Conservation (phyloP, 2,113 vertebrate species). For the Phyllostomus discolor region DNA sequence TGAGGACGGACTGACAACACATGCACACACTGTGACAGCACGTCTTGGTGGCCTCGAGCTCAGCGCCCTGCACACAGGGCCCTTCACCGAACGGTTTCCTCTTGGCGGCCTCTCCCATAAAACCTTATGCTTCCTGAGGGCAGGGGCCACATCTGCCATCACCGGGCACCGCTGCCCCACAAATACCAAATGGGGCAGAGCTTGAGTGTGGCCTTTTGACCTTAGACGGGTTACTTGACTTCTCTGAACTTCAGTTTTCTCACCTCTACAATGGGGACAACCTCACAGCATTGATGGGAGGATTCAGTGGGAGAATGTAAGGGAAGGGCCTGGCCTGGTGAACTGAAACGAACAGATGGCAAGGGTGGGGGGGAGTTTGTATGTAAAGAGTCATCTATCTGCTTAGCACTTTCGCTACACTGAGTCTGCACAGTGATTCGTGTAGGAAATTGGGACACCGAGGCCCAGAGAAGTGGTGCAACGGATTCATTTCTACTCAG, state of each 20-base stretch:
- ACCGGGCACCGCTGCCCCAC: not conserved
- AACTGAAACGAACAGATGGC: not conserved
- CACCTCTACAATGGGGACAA: not conserved
- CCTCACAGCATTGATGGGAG: not conserved
- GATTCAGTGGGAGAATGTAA: not conserved
- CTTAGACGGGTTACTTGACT: not conserved
- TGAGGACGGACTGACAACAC: accelerated
- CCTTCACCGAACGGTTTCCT: not conserved
- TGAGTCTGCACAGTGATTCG: not conserved
- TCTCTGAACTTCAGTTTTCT: not conserved
- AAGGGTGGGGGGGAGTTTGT: accelerated
- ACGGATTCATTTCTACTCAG: not conserved
- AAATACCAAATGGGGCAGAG: not conserved
- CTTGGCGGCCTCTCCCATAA: too few species aligned
- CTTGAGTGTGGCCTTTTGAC: not conserved
- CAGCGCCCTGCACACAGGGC: too few species aligned
- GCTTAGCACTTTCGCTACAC: not conserved
- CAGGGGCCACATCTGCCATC: not conserved
- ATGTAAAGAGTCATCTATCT: not conserved
- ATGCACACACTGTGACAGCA: accelerated
- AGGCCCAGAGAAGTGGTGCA: not conserved
- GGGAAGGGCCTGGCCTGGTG: not conserved
- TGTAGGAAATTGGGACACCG: not conserved
- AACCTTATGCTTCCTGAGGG: not conserved
- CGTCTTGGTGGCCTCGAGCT: accelerated